Evolutionary conservation across 2,113 vertebrate genomes (phyloP).

Genomic region (Thunnus maccoyii): DNA sequence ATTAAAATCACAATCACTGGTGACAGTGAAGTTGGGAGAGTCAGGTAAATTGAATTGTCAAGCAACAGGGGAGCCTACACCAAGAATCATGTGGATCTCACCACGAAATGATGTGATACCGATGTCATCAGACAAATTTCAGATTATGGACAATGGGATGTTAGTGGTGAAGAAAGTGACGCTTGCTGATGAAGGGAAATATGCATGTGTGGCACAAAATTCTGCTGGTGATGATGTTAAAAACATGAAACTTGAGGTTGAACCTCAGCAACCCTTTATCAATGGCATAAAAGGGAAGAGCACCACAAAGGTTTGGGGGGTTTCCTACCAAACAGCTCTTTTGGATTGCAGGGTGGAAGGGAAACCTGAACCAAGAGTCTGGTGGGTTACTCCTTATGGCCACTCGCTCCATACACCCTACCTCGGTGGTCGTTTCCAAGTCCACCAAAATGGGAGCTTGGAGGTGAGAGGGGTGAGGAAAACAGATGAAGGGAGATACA

Average conservation of each 20-base stretch:
- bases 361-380: conserved; percentile 82
- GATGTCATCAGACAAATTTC: conserved; percentile 70
- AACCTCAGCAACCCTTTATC: conserved; percentile 80
- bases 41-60: conserved; percentile 78
- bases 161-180: conserved; percentile 80
- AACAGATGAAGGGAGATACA: conserved; percentile 83
- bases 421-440: conserved; percentile 85
- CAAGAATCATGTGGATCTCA: conserved; percentile 85
- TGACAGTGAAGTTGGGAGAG: conserved; percentile 74
- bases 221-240: conserved; percentile 83
- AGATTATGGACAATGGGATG: conserved; percentile 75
- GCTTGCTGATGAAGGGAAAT: conserved; percentile 82
- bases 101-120: conserved; percentile 81
- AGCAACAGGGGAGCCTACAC: conserved; percentile 78
- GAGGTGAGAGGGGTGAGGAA: conserved; percentile 85
- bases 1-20: conserved; percentile 68
- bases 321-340: conserved; percentile 83
- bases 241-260: conserved; percentile 78
- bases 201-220: conserved; percentile 84
- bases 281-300: conserved; percentile 75
- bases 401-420: conserved; percentile 80
- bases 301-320: conserved; percentile 66
- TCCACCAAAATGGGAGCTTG: conserved; percentile 84
- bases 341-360: conserved; percentile 83
- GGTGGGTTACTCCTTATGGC: conserved; percentile 83